Conservation (phyloP, 2,888 invertebrate species). For the Pseudanteris insignis region DNA sequence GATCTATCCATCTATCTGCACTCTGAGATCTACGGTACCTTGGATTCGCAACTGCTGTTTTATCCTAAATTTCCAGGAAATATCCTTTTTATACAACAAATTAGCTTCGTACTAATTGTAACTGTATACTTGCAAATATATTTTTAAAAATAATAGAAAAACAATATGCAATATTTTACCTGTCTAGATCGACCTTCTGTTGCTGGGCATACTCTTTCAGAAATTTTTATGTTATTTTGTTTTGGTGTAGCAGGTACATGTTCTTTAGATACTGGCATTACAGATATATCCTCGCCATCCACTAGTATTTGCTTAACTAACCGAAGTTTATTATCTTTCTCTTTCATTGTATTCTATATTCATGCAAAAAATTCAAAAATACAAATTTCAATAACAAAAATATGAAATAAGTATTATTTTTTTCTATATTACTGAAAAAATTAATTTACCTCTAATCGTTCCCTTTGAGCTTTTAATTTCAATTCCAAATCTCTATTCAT, state of each 20-base stretch:
- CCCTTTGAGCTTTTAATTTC: constrained; percentile 71
- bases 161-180: constrained; percentile 25
- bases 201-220: constrained; percentile 48
- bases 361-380: too few species aligned
- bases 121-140: background rate
- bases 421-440: background rate
- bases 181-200: constrained; percentile 53
- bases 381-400: too few species aligned
- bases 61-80: constrained; percentile 66
- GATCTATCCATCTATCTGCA: constrained; percentile 87
- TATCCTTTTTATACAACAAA: constrained; percentile 24
- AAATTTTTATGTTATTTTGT: constrained; percentile 17
- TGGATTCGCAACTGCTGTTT: constrained; percentile 74
- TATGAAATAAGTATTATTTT: constrained; percentile 1
- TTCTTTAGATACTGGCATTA: constrained; percentile 45
- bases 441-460: constrained; percentile 67
- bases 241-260: constrained; percentile 43
- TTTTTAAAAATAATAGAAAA: too few species aligned
- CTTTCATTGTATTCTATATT: constrained; percentile 69
- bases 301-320: constrained; percentile 72
- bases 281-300: constrained; percentile 60
- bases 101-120: constrained; percentile 12
- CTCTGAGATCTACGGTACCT: constrained; percentile 85
- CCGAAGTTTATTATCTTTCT: constrained; percentile 72
- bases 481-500: constrained; percentile 76